Percentiles rank a stretch among this genome's conserved stretches.
These are phyloP conservation scores for Phymorhynchus buccinoides DNA, from an alignment of 1,140 invertebrate species.

Conservation along the genomic window DNA sequence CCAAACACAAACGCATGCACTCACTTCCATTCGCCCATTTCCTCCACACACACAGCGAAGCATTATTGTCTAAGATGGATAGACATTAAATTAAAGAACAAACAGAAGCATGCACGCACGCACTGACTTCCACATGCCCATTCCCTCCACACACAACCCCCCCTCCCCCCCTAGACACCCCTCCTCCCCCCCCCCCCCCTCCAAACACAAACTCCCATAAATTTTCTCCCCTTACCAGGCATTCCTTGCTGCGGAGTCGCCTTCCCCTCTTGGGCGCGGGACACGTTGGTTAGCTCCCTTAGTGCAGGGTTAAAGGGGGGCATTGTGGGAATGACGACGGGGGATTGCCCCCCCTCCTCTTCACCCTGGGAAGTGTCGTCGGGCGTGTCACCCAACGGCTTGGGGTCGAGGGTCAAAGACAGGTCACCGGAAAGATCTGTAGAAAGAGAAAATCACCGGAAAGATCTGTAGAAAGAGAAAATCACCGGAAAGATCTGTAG, in stretches of 20 bases:
- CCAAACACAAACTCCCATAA: not conserved
- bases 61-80: too few relatives aligned
- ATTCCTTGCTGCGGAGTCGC: slow-evolving; percentile 49
- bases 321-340: slow-evolving; percentile 51
- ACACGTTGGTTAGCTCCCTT: slow-evolving; percentile 60
- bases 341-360: slow-evolving; percentile 40
- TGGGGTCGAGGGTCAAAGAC: slow-evolving; percentile 61
- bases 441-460: slow-evolving; percentile 30
- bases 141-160: too few relatives aligned
- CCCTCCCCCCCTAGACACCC: not conserved
- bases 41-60: too few relatives aligned
- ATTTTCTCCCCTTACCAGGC: slow-evolving; percentile 33
- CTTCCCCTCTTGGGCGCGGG: slow-evolving; percentile 39
- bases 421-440: slow-evolving; percentile 61
- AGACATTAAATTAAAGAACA: too few relatives aligned
- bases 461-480: not conserved
- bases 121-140: too few relatives aligned
- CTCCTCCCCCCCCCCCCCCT: not conserved
- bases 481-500: too few relatives aligned
- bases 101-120: too few relatives aligned
- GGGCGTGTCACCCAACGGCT: slow-evolving; percentile 53
- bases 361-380: not conserved
- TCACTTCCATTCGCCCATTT: too few relatives aligned
- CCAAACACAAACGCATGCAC: too few relatives aligned
- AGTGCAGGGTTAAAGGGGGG: slow-evolving; percentile 56